Base-by-base conservation (phyloP, 2,797 vertebrate species). In the Enteromius treurensis region DNA sequence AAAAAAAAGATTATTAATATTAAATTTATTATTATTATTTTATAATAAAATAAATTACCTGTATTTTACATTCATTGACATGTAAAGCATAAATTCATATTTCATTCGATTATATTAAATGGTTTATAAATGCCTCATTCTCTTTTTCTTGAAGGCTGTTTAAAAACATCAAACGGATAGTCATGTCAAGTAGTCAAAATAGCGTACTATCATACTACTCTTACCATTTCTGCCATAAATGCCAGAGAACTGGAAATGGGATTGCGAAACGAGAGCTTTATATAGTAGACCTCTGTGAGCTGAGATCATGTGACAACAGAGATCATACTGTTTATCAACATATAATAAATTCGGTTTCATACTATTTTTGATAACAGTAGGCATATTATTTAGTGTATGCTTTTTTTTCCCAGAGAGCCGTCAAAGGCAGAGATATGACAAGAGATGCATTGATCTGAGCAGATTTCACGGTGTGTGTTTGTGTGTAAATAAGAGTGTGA, bases 381-480 rank as follows among this genome's bases (percentile, higher is more conserved):
- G 29, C 15, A 65, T 65, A 34, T 60, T 15, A 55, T 76, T 76
- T 47, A 53, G 47, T 53, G 29, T 34, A 53, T 40, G 47, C 9
- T 77, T 15, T 37, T 3, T 10, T 10, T 76, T 62, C 45, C 37
- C 29, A 65, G 32, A 68, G 45, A 79, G 45, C 14, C 3, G 13
- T 53, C 77, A 79, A 32, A 79, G 15, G 2, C 14, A 47, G 76
- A 77, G 4, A 64, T n/a, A 60, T 19, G 60, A 65, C 76, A 65
- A 65, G 60, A 78, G 60, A 94, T 92, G 91, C 79, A 47, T 47
- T 47, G 76, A 78, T 78, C 76, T 78, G 23, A 65, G 58, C n/a
- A 29, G 58, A 47, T 64, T 32, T 65, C 58, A 64, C 7, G 5
- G 42, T 51, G 23, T 74, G 73, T 60, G 40, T 51, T 19, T 73